Base-by-base conservation (phyloP, 2,888 invertebrate species). In the Latrodectus hesperus region DNA sequence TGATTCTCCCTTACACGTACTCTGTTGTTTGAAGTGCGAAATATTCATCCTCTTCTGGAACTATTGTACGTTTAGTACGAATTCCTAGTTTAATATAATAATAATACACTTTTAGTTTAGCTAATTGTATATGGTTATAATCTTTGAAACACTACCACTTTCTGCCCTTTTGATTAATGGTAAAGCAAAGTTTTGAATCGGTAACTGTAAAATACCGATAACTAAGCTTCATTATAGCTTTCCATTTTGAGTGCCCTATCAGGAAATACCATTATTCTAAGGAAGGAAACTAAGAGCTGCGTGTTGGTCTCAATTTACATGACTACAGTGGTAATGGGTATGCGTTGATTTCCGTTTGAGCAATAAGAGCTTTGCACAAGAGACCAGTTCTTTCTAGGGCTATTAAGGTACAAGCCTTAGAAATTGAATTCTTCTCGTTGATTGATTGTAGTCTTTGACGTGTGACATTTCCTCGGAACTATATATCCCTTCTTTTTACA, bases 271-370 rank as follows among this genome's bases (percentile, higher is more conserved):
- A 68, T 67, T 77, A 77, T 77, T 77, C 67, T 26, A 68, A 68
- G 26, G 67, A 26, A 67, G 77, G 77, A 68, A 77, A 77, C 26
- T 52, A 12, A 22, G 26, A 38, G 60, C 60, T 79, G 79, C 79
- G 77, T 77, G 76, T 64, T 49, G 71, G 38, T 70, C 49, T 79
- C 71, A 53, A 79, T 79, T 79, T 70, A 79, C 79, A 79, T 55
- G 71, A 55, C 55, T 60, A 53, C 51, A 16, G 71, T 60, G 79
- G 79, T 70, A 79, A 79, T 71, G 60, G 79, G 52, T 38, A 52
- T 17, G 77, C 26, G 67, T 77, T 68, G 49, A 55, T 60, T 79
- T 79, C 79, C 79, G 79, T 76, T 76, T 60, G 12, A 60, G n/a
- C 60, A 16, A 60, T 60, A 60, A 16, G 60, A 60, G 60, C 60